phyloP scores from a whole-genome alignment of 1,140 invertebrate genomes.

The Drosophila pectinifera region DNA sequence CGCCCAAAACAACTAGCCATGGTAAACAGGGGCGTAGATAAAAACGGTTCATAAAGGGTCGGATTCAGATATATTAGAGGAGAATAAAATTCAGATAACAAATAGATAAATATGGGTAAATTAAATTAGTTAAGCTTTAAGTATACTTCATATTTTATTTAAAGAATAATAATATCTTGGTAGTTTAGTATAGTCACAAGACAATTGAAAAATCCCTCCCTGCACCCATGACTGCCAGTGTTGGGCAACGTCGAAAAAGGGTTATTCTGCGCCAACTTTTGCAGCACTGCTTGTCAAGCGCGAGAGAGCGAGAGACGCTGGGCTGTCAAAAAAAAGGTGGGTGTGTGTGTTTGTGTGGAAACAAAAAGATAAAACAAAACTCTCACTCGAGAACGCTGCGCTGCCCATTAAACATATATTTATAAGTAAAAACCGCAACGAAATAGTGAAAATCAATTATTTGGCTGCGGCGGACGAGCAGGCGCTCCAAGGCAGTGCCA shows the following conservation, averaged over 20 bases:
- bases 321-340: slow-evolving; percentile 55
- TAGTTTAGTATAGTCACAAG: neutral
- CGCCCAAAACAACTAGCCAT: slow-evolving; percentile 1
- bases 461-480: slow-evolving; percentile 30
- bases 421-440: slow-evolving; percentile 40
- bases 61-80: no score
- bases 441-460: slow-evolving; percentile 38
- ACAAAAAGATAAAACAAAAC: slow-evolving; percentile 48
- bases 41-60: neutral
- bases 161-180: neutral
- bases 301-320: slow-evolving; percentile 27
- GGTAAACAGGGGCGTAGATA: neutral
- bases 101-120: neutral
- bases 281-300: slow-evolving; percentile 53
- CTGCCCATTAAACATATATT: slow-evolving; percentile 48
- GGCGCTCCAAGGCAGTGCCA: slow-evolving; percentile 29
- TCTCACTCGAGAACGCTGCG: slow-evolving; percentile 49
- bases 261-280: neutral
- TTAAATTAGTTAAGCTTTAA: neutral
- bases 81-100: neutral
- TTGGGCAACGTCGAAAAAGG: slow-evolving; percentile 32
- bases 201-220: neutral
- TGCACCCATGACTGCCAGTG: slow-evolving; percentile 13
- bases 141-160: neutral
- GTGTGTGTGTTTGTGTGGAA: slow-evolving; percentile 66